Evolutionary conservation across 2,797 vertebrate species (phyloP).

Genomic region (Danionella dracula): DNA sequence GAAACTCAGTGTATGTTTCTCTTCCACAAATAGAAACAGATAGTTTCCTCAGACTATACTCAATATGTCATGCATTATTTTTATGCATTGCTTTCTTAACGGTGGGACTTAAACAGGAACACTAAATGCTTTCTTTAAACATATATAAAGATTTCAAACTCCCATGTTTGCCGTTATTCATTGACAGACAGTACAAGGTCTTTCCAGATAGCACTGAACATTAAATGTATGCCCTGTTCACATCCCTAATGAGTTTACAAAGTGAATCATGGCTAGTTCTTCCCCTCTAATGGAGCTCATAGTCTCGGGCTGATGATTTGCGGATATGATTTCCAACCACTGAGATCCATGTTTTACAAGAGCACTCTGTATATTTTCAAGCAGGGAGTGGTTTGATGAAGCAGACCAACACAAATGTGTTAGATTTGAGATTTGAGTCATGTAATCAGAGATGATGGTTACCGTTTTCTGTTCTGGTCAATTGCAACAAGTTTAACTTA

Average conservation of each 20-base stretch:
- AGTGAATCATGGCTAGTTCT: constrained; percentile 12
- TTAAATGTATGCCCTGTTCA: constrained; percentile 12
- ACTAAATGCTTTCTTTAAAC: neutral
- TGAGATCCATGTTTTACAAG: constrained; percentile 3
- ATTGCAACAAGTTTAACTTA: neutral
- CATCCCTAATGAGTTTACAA: constrained; percentile 23
- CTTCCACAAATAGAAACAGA: neutral
- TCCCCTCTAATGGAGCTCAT: constrained; percentile 21
- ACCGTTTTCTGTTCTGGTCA: neutral
- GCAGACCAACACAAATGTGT: neutral
- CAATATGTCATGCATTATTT: too few relatives aligned
- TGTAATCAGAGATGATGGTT: neutral
- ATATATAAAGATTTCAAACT: constrained; percentile 11
- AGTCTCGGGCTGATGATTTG: constrained; percentile 21
- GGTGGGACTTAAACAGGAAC: neutral
- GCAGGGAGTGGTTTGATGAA: neutral
- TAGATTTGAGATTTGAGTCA: neutral
- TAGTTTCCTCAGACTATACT: constrained; percentile 9
- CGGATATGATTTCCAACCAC: constrained; percentile 21
- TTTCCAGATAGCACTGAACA: neutral
- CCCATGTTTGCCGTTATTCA: constrained; percentile 4
- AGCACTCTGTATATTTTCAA: constrained; percentile 1
- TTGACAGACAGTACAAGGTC: neutral
- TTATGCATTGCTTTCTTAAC: neutral
- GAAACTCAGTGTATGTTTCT: neutral